A percentile compares a stretch with the other conserved stretches of the same genome.
Evolutionary conservation across 1,140 invertebrate genomes (phyloP).

Genomic region (Triops cancriformis): DNA sequence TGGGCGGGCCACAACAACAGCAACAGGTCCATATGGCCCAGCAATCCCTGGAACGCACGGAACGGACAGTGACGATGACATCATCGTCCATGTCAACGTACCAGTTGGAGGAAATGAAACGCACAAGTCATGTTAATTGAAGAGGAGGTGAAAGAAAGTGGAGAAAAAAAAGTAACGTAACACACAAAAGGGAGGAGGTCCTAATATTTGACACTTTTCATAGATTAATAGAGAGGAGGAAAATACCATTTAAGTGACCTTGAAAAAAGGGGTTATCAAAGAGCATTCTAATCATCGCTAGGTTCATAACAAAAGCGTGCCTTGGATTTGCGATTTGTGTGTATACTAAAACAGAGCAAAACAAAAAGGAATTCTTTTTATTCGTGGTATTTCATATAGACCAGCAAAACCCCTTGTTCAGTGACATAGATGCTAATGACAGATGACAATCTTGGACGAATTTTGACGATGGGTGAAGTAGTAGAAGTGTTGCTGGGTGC

Average conservation of each 20-base stretch:
- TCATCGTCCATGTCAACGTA: constrained; percentile 16
- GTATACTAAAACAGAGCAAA: not conserved
- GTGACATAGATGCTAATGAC: not conserved
- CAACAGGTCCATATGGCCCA: constrained; percentile 4
- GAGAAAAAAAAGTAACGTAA: not conserved
- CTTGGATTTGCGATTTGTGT: constrained; percentile 13
- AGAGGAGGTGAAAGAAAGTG: not conserved
- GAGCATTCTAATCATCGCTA: constrained; percentile 9
- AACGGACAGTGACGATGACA: constrained; percentile 17
- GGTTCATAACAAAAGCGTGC: constrained; percentile 7
- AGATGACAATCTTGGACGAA: not conserved
- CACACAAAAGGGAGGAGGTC: not conserved
- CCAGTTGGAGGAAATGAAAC: constrained; percentile 20
- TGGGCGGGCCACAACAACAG: not conserved
- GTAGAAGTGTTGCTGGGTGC: not conserved
- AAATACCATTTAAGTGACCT: not conserved
- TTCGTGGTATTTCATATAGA: not conserved
- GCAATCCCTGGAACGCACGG: constrained; percentile 11
- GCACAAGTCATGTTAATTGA: constrained; percentile 1
- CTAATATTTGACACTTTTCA: not conserved
- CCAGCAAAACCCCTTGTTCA: not conserved
- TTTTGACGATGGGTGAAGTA: not conserved
- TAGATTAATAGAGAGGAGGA: not conserved
- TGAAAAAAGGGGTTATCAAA: not conserved
- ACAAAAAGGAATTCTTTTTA: not conserved